Evolutionary conservation across 2,797 vertebrate genomes (phyloP), one percentile per base, ranked within the genome.

Genomic region (Gouania willdenowi): DNA sequence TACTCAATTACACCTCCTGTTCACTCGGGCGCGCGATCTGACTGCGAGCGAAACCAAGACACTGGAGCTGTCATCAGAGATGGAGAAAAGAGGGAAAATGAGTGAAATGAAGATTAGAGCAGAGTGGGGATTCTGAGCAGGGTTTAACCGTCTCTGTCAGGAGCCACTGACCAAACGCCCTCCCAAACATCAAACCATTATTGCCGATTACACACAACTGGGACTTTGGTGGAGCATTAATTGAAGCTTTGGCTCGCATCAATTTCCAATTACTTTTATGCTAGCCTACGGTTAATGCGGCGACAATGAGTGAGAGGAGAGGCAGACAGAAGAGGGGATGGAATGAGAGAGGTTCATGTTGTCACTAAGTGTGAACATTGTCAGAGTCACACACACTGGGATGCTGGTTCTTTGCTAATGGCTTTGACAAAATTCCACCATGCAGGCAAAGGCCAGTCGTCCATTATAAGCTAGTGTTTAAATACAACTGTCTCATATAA

Each of bases 181-280:
- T 83, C 79, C 69, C 75, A 87, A 88, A 89, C 84, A 87, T 79
- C 77, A 81, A 84, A 78, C 85, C 81, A 84, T 89, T 88, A 87
- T 84, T 83, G 80, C 71, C 77, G 84, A 89, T 88, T 89, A 87
- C 77, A 82, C 82, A 83, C 81, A 85, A 83, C 78, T 45, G 81
- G 76, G 84, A 81, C 81, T 87, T 85, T 81, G 81, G 81, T 66
- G 75, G 65, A 62, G 77, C 71, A 71, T 90, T 91, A 91, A 91
- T 91, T 90, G 87, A 78, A 86, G 84, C 84, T 87, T 79, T 82
- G 84, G 81, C 84, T 82, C 63, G 75, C 75, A 75, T 87, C 82
- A 75, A 55, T 86, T 88, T 90, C 87, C 89, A 91, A 90, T 91
- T 90, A 91, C 87, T 88, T 88, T 89, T 85, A 79, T 84, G 83